Percentiles rank a stretch among this genome's conserved stretches.
These are phyloP conservation scores for Rhea pennata DNA, from an alignment of 2,113 vertebrate species.

Conservation along the genomic window DNA sequence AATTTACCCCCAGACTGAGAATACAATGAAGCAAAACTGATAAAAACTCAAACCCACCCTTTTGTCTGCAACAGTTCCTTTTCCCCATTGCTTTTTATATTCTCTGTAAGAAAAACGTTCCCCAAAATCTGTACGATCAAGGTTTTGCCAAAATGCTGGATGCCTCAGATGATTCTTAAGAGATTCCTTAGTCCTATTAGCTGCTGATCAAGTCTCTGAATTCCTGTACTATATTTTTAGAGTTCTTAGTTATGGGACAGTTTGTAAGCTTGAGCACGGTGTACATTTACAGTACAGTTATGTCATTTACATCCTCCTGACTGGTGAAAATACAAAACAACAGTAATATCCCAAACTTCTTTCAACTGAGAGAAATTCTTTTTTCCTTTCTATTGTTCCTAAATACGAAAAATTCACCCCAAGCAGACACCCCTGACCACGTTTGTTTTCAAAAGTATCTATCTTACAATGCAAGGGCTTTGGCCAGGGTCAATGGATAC, in stretches of 20 bases:
- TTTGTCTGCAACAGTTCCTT: background rate
- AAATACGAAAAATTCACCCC: background rate
- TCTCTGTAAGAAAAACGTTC: background rate
- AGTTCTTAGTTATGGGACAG: background rate
- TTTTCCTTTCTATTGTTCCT: background rate
- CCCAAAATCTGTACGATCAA: too few relatives aligned
- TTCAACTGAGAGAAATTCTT: background rate
- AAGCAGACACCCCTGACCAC: background rate
- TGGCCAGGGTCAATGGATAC: background rate
- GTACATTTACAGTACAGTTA: background rate
- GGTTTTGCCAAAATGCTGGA: background rate
- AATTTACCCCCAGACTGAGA: background rate
- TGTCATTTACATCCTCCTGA: too few relatives aligned
- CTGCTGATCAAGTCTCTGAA: background rate
- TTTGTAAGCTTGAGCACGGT: background rate
- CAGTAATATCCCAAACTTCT: background rate
- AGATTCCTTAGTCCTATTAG: background rate
- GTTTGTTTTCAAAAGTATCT: background rate
- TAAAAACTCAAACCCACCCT: background rate
- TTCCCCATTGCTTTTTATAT: background rate
- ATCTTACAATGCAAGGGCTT: background rate
- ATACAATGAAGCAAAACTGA: background rate
- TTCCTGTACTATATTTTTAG: background rate
- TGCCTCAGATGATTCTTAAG: background rate
- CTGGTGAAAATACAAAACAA: background rate